Percentiles rank a stretch among this genome's conserved stretches.
phyloP scores from a whole-genome alignment of 2,888 invertebrate genomes.

The Phoenoteleia sp. region DNA sequence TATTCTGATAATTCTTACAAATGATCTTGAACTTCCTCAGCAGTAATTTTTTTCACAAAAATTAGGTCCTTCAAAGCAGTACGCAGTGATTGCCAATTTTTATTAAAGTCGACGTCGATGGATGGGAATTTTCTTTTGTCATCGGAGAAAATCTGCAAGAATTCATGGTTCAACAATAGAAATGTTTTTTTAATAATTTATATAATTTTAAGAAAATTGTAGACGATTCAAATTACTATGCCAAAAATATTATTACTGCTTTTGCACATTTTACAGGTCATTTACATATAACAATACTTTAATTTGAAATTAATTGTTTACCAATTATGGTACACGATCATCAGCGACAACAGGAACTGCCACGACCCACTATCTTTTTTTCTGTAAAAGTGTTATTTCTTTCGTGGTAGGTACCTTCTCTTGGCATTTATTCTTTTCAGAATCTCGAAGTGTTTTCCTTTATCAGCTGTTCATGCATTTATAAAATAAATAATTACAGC shows the following conservation, averaged over 20 bases:
- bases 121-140: background rate
- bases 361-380: slow-evolving; percentile 10
- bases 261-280: too few species aligned
- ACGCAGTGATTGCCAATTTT: background rate
- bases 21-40: background rate
- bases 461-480: background rate
- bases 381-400: background rate
- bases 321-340: background rate
- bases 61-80: background rate
- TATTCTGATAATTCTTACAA: background rate
- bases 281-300: too few species aligned
- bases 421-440: background rate
- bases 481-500: background rate
- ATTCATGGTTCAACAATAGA: background rate
- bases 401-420: background rate
- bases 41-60: background rate
- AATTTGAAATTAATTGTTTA: too few species aligned
- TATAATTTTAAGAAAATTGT: background rate
- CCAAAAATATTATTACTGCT: too few species aligned
- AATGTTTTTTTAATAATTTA: background rate
- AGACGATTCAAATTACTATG: too few species aligned
- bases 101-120: background rate
- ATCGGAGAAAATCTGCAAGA: background rate
- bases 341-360: slow-evolving; percentile 19
- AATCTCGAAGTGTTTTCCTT: background rate